A percentile compares a stretch with the other conserved stretches of the same genome.
phyloP scores from a whole-genome alignment of 2,113 vertebrate genomes.

The Oreochromis aureus region DNA sequence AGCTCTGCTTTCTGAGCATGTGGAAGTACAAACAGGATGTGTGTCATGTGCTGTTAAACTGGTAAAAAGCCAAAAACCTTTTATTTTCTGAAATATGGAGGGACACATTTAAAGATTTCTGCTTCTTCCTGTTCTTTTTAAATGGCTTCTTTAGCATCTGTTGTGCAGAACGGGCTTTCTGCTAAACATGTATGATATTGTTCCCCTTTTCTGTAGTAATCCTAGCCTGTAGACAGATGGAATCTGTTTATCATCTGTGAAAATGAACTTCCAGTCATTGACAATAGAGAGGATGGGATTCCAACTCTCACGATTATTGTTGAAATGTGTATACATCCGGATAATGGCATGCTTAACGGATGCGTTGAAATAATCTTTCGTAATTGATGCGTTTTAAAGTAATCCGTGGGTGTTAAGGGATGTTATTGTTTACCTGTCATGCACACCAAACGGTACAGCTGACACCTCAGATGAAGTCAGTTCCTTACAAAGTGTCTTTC shows the following conservation, averaged over 20 bases:
- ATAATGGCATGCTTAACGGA: conserved; percentile 52
- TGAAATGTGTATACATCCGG: conserved; percentile 44
- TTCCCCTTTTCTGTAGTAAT: conserved; percentile 37
- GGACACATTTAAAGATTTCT: neutral
- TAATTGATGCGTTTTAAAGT: conserved; percentile 62
- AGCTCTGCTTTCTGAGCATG: conserved; percentile 24
- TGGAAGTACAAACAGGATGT: neutral
- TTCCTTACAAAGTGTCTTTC: neutral
- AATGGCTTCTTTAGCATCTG: neutral
- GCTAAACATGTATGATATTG: neutral
- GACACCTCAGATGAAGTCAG: conserved; percentile 15
- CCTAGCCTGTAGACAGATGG: conserved; percentile 44
- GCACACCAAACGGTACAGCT: conserved; percentile 23
- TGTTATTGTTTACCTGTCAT: conserved; percentile 50
- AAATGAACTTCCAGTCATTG: conserved; percentile 25
- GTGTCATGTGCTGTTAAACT: neutral
- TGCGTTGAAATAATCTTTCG: conserved; percentile 53
- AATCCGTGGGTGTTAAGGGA: conserved; percentile 25
- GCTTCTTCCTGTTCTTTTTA: conserved; percentile 6
- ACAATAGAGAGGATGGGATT: conserved; percentile 34
- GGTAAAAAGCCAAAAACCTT: neutral
- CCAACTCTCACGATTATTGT: conserved; percentile 25
- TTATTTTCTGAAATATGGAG: neutral
- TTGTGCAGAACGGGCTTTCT: conserved; percentile 22
- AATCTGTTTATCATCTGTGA: conserved; percentile 25